phyloP scores from a whole-genome alignment of 2,797 vertebrate species.

The Hoplostethus atlanticus region DNA sequence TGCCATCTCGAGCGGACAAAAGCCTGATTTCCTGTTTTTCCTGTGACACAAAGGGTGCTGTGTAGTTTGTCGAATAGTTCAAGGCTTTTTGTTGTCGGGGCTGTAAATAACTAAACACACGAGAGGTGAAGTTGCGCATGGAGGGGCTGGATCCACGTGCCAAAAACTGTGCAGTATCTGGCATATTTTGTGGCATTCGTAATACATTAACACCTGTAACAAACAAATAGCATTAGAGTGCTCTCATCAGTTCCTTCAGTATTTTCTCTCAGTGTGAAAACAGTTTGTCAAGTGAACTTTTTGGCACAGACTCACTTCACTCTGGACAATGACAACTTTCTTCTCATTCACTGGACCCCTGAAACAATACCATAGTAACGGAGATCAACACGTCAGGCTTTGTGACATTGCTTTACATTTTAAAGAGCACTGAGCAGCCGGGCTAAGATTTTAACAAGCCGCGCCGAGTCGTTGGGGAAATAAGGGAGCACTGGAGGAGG shows the following conservation, averaged over 20 bases:
- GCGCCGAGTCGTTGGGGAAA: conserved; percentile 76
- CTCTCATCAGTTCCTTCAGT: conserved; percentile 39
- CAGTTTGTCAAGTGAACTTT: conserved; percentile 27
- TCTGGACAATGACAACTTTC: conserved; percentile 51
- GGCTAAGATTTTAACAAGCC: conserved; percentile 76
- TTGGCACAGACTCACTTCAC: conserved; percentile 33
- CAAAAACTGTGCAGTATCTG: conserved; percentile 58
- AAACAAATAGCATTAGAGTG: conserved; percentile 54
- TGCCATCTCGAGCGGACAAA: conserved; percentile 85
- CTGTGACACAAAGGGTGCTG: conserved; percentile 80
- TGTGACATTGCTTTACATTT: conserved; percentile 81
- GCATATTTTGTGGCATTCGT: conserved; percentile 47
- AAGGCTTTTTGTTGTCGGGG: conserved; percentile 78
- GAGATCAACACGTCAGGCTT: conserved; percentile 78
- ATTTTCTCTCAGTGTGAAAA: conserved; percentile 37
- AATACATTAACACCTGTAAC: conserved; percentile 60
- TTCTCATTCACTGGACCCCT: conserved; percentile 70
- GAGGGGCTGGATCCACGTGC: conserved; percentile 61
- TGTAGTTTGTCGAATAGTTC: conserved; percentile 82
- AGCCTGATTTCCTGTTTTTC: conserved; percentile 85
- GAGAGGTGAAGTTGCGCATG: conserved; percentile 71
- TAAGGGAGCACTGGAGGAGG: conserved; percentile 73
- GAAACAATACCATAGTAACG: conserved; percentile 75
- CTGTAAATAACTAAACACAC: conserved; percentile 82
- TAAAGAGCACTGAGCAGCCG: conserved; percentile 74